These are phyloP conservation scores for Epsilonema sp. DNA, from an alignment of 2,888 invertebrate species.

Conservation along the genomic window DNA sequence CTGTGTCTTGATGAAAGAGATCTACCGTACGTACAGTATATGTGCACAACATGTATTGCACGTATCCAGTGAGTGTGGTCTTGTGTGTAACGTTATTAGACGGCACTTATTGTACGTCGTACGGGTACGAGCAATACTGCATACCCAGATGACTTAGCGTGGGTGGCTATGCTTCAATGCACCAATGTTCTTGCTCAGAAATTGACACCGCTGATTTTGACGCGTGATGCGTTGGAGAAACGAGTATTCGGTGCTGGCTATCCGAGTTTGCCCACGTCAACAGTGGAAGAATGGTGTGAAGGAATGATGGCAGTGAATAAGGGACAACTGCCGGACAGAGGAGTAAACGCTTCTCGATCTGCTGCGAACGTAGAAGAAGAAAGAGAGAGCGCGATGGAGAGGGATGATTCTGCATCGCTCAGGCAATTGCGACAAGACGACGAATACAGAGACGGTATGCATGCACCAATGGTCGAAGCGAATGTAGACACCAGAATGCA, in stretches of 20 bases:
- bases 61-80: too few relatives aligned
- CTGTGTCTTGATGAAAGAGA: too few relatives aligned
- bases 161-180: too few relatives aligned
- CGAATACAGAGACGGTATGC: background rate
- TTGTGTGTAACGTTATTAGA: too few relatives aligned
- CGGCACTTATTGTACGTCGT: too few relatives aligned
- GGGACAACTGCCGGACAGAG: background rate
- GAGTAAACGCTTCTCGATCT: background rate
- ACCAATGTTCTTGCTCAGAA: too few relatives aligned
- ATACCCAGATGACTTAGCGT: too few relatives aligned
- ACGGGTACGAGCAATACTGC: too few relatives aligned
- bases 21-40: too few relatives aligned
- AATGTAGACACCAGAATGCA: too few relatives aligned
- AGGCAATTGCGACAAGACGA: background rate
- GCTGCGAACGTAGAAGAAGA: background rate
- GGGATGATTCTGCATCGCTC: background rate
- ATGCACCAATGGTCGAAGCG: background rate
- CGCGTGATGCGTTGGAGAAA: background rate
- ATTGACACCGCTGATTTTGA: background rate
- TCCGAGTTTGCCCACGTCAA: background rate
- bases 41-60: too few relatives aligned
- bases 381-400: background rate
- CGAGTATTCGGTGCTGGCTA: background rate
- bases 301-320: background rate
- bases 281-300: background rate